Conservation (phyloP, 1,140 invertebrate genomes). For the Leptonema lineaticorne region DNA sequence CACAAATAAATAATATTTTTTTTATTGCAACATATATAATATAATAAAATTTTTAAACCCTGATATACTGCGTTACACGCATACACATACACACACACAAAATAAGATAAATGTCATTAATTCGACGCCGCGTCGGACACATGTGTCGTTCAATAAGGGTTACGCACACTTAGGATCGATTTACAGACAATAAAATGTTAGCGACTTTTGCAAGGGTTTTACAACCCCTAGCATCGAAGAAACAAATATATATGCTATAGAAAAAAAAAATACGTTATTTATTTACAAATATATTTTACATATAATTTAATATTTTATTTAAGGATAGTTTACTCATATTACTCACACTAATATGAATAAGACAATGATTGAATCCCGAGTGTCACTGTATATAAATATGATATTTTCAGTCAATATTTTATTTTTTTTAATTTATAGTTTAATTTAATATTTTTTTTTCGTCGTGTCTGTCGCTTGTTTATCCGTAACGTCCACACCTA, state of each 20-base stretch:
- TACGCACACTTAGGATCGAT: slow-evolving; percentile 27
- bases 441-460: too few species aligned
- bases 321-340: too few species aligned
- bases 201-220: neutral
- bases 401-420: neutral
- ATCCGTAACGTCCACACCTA: slow-evolving; percentile 22
- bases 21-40: too few species aligned
- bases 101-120: slow-evolving; percentile 5
- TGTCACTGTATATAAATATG: neutral
- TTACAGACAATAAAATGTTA: slow-evolving; percentile 38
- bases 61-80: neutral
- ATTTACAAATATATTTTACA: too few species aligned
- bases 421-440: neutral
- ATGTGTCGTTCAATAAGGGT: slow-evolving; percentile 7
- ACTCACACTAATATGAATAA: neutral
- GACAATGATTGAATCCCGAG: neutral
- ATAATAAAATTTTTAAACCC: too few species aligned
- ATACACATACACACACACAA: neutral
- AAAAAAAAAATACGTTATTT: too few species aligned
- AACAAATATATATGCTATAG: neutral
- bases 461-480: neutral
- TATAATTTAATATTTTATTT: too few species aligned
- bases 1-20: too few species aligned
- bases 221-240: neutral
- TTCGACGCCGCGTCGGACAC: slow-evolving; percentile 14